Percentiles rank a stretch among this genome's conserved stretches.
These are phyloP conservation scores for Oscheius sp. DNA, from an alignment of 2,888 invertebrate genomes.

Conservation along the genomic window DNA sequence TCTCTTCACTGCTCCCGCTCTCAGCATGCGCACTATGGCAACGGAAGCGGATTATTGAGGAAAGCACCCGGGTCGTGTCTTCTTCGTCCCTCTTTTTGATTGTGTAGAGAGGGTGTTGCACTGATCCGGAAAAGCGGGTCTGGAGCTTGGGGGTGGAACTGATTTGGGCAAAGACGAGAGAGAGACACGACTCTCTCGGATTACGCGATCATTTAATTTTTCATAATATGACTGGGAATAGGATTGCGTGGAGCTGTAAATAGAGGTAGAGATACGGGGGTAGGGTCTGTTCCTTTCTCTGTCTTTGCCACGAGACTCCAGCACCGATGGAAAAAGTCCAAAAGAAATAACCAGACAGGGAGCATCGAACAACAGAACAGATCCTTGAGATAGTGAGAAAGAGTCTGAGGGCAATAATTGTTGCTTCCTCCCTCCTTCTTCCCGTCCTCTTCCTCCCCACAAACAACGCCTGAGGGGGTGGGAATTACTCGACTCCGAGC, in stretches of 20 bases:
- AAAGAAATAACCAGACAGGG: background rate
- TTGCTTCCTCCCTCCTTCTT: background rate
- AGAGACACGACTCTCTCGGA: background rate
- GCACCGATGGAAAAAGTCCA: no score
- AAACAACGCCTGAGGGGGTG: conserved; percentile 9
- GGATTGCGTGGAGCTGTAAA: no score
- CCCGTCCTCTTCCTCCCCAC: background rate
- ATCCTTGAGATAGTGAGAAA: background rate
- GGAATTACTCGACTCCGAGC: conserved; percentile 1
- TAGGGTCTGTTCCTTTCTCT: no score
- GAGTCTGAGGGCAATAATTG: conserved; percentile 4
- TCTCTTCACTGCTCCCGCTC: background rate
- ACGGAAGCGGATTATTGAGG: conserved; percentile 21
- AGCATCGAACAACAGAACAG: background rate
- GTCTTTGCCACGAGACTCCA: no score
- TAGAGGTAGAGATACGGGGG: no score
- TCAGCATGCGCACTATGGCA: conserved; percentile 1
- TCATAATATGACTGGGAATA: no score
- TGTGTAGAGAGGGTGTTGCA: background rate
- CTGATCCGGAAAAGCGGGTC: background rate
- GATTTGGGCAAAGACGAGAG: background rate
- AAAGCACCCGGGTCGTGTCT: conserved; percentile 7
- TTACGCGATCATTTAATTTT: background rate
- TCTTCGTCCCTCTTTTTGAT: background rate
- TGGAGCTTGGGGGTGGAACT: background rate